Evolutionary conservation across 2,888 invertebrate genomes (phyloP).

Genomic region (Incurvaria masculella): DNA sequence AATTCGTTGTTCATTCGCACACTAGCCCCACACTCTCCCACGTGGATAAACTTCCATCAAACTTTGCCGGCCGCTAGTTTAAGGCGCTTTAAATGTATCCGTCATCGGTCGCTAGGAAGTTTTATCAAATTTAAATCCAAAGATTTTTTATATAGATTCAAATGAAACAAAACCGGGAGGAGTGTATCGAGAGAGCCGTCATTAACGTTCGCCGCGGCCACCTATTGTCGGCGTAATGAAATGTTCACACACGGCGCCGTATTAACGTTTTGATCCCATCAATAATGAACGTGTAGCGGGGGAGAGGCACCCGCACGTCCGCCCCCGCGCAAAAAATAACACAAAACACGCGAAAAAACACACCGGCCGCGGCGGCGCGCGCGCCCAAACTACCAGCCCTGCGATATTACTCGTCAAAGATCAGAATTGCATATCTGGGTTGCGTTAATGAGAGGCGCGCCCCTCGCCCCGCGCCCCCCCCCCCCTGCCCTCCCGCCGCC

Average conservation of each 20-base stretch:
- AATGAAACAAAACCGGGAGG: no score
- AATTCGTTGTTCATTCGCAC: no score
- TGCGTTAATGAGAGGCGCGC: constrained; percentile 59
- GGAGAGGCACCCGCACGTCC: constrained; percentile 6
- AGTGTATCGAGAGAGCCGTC: constrained; percentile 25
- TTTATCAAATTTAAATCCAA: no score
- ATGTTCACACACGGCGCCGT: constrained; percentile 56
- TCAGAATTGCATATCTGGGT: constrained; percentile 66
- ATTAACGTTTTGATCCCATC: constrained; percentile 57
- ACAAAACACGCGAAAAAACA: constrained; percentile 49
- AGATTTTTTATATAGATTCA: no score
- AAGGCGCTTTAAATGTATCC: no score
- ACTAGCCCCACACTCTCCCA: no score
- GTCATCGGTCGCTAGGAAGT: no score
- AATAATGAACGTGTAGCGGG: constrained; percentile 38
- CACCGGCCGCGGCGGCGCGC: constrained; percentile 53
- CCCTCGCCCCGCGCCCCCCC: constrained; percentile 18
- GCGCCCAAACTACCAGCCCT: constrained; percentile 57
- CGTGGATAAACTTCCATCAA: no score
- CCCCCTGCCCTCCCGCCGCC: constrained; percentile 14
- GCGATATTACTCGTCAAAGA: constrained; percentile 49
- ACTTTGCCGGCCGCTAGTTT: no score
- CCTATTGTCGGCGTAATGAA: constrained; percentile 49
- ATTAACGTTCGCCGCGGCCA: constrained; percentile 55
- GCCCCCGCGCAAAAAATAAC: constrained; percentile 53